Evolutionary conservation across 2,888 invertebrate genomes (phyloP).

Genomic region (Tachina lurida): DNA sequence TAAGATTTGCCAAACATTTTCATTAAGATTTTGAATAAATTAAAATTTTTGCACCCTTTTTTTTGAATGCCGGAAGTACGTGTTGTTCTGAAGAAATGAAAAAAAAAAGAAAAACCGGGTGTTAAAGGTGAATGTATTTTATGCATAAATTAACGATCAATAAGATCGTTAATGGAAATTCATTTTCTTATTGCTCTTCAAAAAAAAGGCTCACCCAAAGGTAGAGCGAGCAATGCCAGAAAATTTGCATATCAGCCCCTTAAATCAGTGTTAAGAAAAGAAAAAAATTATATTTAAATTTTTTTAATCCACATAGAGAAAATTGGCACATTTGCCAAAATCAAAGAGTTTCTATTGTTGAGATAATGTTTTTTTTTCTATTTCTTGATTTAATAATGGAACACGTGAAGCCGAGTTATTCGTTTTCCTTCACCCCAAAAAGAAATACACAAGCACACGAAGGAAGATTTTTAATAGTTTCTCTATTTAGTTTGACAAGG

Average conservation of each 20-base stretch:
- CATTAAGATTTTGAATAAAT: slow-evolving; percentile 59
- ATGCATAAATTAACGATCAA: slow-evolving; percentile 83
- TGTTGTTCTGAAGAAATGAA: slow-evolving; percentile 29
- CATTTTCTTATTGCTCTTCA: slow-evolving; percentile 24
- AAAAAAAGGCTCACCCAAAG: slow-evolving; percentile 45
- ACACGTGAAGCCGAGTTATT: slow-evolving; percentile 60
- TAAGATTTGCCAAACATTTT: slow-evolving; percentile 62
- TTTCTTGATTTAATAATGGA: slow-evolving; percentile 52
- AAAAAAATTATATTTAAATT: not conserved
- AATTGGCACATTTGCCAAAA: slow-evolving; percentile 70
- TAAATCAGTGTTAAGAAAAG: slow-evolving; percentile 41
- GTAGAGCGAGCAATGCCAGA: not conserved
- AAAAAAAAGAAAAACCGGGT: slow-evolving; percentile 46
- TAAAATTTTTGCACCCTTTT: slow-evolving; percentile 64
- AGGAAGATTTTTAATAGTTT: not conserved
- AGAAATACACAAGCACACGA: slow-evolving; percentile 23
- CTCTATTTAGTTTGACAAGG: slow-evolving; percentile 43
- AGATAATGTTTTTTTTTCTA: slow-evolving; percentile 42
- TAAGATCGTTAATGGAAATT: slow-evolving; percentile 73
- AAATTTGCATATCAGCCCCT: slow-evolving; percentile 69
- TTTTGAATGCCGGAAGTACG: slow-evolving; percentile 28
- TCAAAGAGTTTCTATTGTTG: slow-evolving; percentile 17
- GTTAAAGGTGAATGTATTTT: slow-evolving; percentile 79
- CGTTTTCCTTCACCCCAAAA: slow-evolving; percentile 47
- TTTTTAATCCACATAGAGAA: slow-evolving; percentile 60